A percentile compares a stretch with the other conserved stretches of the same genome.
Evolutionary conservation across 2,888 invertebrate genomes (phyloP).

Genomic region (Sarcophaga carnaria): DNA sequence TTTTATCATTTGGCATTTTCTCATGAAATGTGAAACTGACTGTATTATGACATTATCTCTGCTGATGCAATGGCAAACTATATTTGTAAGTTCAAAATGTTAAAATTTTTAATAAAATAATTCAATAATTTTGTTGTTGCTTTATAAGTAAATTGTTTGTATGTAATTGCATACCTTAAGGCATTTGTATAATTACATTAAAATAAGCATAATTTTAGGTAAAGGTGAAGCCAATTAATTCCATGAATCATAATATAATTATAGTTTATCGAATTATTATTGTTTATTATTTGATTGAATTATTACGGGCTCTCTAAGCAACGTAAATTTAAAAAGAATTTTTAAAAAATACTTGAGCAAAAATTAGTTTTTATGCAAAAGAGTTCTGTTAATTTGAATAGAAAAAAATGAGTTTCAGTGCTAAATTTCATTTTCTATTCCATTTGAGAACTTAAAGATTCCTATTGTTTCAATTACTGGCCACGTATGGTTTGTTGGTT

Average conservation of each 20-base stretch:
- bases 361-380: no score
- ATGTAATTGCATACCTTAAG: constrained; percentile 44
- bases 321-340: no score
- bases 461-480: no score
- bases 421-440: no score
- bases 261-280: not conserved
- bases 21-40: not conserved
- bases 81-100: not conserved
- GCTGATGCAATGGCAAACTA: not conserved
- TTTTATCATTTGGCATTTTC: not conserved
- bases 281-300: not conserved
- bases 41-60: not conserved
- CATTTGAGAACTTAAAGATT: no score
- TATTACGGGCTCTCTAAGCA: not conserved
- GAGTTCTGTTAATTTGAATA: no score
- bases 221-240: not conserved
- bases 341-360: no score
- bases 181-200: constrained; percentile 6
- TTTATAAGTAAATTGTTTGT: constrained; percentile 1
- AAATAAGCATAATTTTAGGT: constrained; percentile 28
- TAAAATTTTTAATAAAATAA: not conserved
- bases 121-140: not conserved
- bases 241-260: not conserved
- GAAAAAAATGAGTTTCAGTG: no score
- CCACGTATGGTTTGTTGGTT: no score